Evolutionary conservation across 2,888 invertebrate genomes (phyloP), one percentile per base, ranked within the genome.

Genomic region (Stenodera caucasica): DNA sequence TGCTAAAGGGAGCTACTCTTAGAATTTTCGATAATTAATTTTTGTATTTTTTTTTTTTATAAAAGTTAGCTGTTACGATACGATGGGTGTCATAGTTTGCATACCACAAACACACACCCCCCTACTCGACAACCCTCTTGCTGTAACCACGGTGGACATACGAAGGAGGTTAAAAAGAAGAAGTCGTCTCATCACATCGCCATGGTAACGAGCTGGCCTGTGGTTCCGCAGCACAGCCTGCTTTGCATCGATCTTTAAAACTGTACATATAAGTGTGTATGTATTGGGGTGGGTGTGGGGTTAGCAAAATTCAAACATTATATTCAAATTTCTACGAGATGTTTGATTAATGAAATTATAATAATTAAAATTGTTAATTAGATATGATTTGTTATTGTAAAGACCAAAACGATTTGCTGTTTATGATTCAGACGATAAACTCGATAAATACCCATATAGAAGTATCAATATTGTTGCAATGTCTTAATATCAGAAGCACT

Each of bases 191-290:
- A 79, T 79, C 81, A 80, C 80, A 81, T 81, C 81, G 77, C 81
- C 81, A 81, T 81, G 80, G 81, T 81, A 81, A 81, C 81, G 81
- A 80, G 80, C 80, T 80, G 77, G 78, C 80, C 81, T 78, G 78
- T 78, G 78, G 78, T 78, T 72, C 71, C 70, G 72, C 69, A 68
- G 69, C 70, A 68, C 71, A 67, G 66, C 71, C 75, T 81, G 80
- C 80, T 81, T 81, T 81, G 80, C 81, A 81, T 81, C 80, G 81
- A 81, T 81, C 81, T 80, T 81, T 81, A 81, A 81, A 81, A 80
- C 79, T 79, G 76, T 75, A 70, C 70, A 72, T 70, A 71, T 72
- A 61, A 67, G 70, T 72, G 52, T 68, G 65, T 68, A 70, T 66
- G 70, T 71, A 33, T 40, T 40, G 9, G n/a, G 37, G 37, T 2